Percentiles rank a stretch among this genome's conserved stretches.
Evolutionary conservation across 2,888 invertebrate species (phyloP).

Genomic region (Metellina segmentata): DNA sequence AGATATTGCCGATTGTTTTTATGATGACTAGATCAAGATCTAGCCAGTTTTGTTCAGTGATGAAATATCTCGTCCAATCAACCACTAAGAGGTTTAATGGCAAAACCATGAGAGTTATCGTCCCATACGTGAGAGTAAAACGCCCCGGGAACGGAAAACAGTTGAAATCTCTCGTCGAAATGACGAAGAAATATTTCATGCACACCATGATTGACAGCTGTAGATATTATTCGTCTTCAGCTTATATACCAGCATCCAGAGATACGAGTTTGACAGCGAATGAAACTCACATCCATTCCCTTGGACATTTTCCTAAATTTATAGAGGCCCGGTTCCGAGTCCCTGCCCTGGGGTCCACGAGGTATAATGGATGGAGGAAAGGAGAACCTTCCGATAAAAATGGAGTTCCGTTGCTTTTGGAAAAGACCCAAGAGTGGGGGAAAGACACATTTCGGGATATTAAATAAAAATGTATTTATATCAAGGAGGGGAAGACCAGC

Average conservation of each 20-base stretch:
- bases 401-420: background rate
- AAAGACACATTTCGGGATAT: background rate
- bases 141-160: no score
- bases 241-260: constrained; percentile 23
- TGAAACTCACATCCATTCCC: constrained; percentile 17
- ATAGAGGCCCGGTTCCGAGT: constrained; percentile 4
- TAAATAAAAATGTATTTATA: background rate
- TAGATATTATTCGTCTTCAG: constrained; percentile 27
- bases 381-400: background rate
- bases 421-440: background rate
- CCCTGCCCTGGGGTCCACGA: constrained; percentile 9
- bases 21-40: no score
- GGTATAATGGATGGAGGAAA: constrained; percentile 37
- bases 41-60: no score
- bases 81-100: no score
- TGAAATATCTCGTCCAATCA: no score
- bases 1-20: no score
- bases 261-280: background rate
- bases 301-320: constrained; percentile 48
- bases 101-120: no score
- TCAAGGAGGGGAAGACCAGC: background rate
- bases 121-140: no score
- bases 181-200: background rate
- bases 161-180: no score
- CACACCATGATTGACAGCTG: constrained; percentile 33